Evolutionary conservation across 2,888 invertebrate species (phyloP), one percentile per base, ranked within the genome.

Genomic region (Euplexia lucipara): DNA sequence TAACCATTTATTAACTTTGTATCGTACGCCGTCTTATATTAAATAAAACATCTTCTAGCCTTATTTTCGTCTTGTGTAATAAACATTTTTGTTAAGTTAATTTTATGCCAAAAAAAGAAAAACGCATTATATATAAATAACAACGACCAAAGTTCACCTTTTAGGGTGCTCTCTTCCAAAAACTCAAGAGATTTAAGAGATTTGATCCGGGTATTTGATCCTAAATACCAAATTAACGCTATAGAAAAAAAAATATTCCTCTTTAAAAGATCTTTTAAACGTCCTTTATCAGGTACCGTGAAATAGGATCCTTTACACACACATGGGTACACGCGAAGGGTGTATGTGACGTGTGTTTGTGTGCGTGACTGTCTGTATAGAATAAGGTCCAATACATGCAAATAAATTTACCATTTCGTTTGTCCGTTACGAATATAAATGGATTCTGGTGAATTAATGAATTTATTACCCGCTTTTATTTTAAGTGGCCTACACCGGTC

Each of bases 401-500:
- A 83, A 83, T 81, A 82, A 71, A 75, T 76, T 34, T 64, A 78
- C 68, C 76, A 80, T 83, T 83, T 81, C 80, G 74, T 78, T 82
- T 83, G 73, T 63, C 72, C 59, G 69, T 75, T 70, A 57, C 66
- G 83, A 84, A 86, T 83, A 87, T 82, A 86, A 88, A 88, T 87
- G 86, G 85, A 80, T 78, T 81, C 77, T 75, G 59, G 78, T 64
- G 86, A 86, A 88, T 88, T 88, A 88, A 88, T 88, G 86, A 87
- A 88, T 88, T 88, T 88, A 88, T 85, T 76, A 84, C 82, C 75
- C 54, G 85, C 86, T 87, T 86, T 88, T 87, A 88, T 86, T 86
- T 86, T 78, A 84, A 86, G 87, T 83, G 84, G 75, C 78, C 72
- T 69, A 63, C 69, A 79, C 70, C 83, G 81, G 83, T 79, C 87